Percentiles rank a stretch among this genome's conserved stretches.
These are phyloP conservation scores for Lophotriccus pileatus DNA, from an alignment of 2,797 vertebrate genomes.

Conservation along the genomic window DNA sequence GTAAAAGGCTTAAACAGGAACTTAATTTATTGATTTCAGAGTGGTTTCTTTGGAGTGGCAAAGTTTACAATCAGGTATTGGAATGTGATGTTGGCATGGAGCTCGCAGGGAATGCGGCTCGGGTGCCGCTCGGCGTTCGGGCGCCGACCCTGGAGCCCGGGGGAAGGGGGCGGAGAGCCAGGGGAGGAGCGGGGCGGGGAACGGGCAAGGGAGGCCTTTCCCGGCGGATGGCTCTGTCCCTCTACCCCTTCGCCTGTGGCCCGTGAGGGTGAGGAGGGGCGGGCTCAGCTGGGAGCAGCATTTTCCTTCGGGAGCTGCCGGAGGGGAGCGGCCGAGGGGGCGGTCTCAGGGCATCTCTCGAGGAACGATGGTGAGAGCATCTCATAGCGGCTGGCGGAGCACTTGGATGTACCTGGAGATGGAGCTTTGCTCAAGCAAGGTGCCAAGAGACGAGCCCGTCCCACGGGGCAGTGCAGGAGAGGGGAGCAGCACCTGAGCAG, in stretches of 20 bases:
- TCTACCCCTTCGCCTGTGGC: not conserved
- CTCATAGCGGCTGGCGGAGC: not conserved
- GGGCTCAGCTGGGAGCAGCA: not conserved
- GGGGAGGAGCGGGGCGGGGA: too few relatives aligned
- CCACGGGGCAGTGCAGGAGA: not conserved
- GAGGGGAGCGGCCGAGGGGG: too few relatives aligned
- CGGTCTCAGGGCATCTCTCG: too few relatives aligned
- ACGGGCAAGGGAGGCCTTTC: too few relatives aligned
- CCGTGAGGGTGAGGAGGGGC: not conserved
- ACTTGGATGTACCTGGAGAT: not conserved
- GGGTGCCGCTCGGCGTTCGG: too few relatives aligned
- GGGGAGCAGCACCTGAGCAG: not conserved
- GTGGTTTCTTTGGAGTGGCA: not conserved
- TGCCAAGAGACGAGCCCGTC: not conserved
- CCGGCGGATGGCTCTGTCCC: not conserved
- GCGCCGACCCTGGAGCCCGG: too few relatives aligned
- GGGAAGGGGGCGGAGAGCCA: too few relatives aligned
- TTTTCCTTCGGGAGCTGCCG: not conserved
- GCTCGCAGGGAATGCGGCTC: too few relatives aligned
- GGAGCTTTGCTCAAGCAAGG: not conserved
- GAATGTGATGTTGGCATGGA: not conserved
- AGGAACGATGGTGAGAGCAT: not conserved
- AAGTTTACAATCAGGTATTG: not conserved
- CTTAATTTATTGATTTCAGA: not conserved
- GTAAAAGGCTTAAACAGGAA: not conserved